These are phyloP conservation scores for Threskiornis aethiopicus DNA, from an alignment of 2,797 vertebrate genomes.

Conservation along the genomic window DNA sequence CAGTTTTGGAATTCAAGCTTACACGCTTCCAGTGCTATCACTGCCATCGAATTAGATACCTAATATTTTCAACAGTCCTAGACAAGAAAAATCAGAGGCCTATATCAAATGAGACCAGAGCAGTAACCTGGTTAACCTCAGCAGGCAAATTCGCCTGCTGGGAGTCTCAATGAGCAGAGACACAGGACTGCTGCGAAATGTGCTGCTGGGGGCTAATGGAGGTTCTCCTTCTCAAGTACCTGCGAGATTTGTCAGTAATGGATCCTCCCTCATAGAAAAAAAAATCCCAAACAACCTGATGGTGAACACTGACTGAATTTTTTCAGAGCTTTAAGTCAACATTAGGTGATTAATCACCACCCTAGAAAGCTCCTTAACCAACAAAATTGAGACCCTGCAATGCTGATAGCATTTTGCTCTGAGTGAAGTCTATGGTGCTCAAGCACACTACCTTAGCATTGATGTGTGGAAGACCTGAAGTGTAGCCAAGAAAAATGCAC, in stretches of 20 bases:
- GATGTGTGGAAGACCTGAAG: neutral
- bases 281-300: neutral
- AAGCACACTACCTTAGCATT: neutral
- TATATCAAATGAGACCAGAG: neutral
- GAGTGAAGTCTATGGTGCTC: neutral
- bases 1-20: neutral
- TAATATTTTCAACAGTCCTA: neutral
- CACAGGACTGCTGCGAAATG: neutral
- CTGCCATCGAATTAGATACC: neutral
- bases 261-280: neutral
- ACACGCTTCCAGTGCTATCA: neutral
- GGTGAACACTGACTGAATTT: neutral
- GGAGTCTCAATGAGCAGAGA: neutral
- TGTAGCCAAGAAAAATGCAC: neutral
- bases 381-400: neutral
- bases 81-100: neutral
- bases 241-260: neutral
- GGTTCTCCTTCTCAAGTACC: neutral
- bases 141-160: neutral
- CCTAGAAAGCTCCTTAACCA: neutral
- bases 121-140: neutral
- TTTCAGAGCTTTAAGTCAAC: neutral
- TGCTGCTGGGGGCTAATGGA: neutral
- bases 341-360: neutral
- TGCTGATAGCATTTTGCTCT: neutral